phyloP scores from a whole-genome alignment of 2,113 vertebrate genomes.

The Xiphias gladius region DNA sequence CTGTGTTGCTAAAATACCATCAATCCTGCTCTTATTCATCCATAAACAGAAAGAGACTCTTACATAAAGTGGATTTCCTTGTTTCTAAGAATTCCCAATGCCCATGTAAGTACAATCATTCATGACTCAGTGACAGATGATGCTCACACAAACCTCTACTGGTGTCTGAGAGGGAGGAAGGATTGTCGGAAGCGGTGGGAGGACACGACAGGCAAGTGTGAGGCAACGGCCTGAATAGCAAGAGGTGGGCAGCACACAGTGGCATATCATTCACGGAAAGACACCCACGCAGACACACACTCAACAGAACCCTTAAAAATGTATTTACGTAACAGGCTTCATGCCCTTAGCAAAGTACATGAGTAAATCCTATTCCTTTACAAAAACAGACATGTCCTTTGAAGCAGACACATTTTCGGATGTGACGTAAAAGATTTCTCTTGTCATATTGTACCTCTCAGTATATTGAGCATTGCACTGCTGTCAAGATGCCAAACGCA shows the following conservation, averaged over 20 bases:
- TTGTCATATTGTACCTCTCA: neutral
- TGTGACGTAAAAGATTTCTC: conserved; percentile 40
- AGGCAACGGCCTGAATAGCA: conserved; percentile 66
- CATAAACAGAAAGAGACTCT: conserved; percentile 22
- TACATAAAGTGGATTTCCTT: conserved; percentile 55
- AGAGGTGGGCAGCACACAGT: conserved; percentile 68
- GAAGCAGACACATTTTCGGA: neutral
- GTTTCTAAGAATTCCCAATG: conserved; percentile 17
- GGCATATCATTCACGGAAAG: conserved; percentile 52
- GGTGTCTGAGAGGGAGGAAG: conserved; percentile 64
- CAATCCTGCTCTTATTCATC: conserved; percentile 12
- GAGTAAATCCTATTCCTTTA: conserved; percentile 31
- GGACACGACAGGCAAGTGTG: conserved; percentile 50
- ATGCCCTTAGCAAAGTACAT: conserved; percentile 32
- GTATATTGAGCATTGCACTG: neutral
- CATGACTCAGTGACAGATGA: conserved; percentile 67
- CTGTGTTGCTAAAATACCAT: conserved; percentile 24
- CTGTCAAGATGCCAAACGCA: conserved; percentile 1
- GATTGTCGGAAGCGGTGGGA: conserved; percentile 72
- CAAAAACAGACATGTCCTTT: conserved; percentile 50
- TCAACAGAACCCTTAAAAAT: conserved; percentile 35
- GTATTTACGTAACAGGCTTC: conserved; percentile 41
- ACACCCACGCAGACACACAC: conserved; percentile 59
- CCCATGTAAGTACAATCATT: conserved; percentile 64
- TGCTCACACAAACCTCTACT: conserved; percentile 31